Base-by-base conservation (phyloP, 2,888 invertebrate genomes). In the Cyclophora punctaria region DNA sequence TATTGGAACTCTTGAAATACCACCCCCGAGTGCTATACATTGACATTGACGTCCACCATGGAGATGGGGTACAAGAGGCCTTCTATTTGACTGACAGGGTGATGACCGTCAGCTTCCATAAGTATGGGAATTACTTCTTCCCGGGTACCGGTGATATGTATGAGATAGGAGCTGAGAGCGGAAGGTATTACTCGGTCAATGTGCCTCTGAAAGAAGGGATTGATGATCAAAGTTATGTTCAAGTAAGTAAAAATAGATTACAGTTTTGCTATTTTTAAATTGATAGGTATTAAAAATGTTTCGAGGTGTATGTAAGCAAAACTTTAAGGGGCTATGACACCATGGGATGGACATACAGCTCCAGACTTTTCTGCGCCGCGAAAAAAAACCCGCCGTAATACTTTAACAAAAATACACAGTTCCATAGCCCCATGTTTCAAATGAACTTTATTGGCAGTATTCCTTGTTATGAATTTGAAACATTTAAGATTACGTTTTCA, bases 131-230 rank as follows among this genome's bases (percentile, higher is more conserved):
- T 71, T 96, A 95, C 70, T 99, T 98, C 80, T 99, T 99, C 75
- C 99, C 99, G 0, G 98, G 99, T 0, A 99, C 99, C 0, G 99
- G 99, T 0, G 98, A 98, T 78, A 98, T 99, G 98, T 98, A 97
- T 78, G 99, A 99, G 85, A 93, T 98, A 47, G 99, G 99, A 0
- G 95, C 97, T 0, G 98, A 98, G 77, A 95, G 95, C 70, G 99
- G 99, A 0, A 90, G 97, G 48, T 98, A 98, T 76, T 99, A 99
- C 76, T 98, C 98, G 0, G 96, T 99, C 0, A 99, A 99, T 90
- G 98, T 99, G 0, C 99, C 99, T 0, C 79, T 99, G 7, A 96
- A 97, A 69, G 98, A 99, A 80, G 99, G 99, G 0, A 99, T 99
- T 56, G 98, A 98, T 78, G 99, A 99, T 80, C 90, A 92, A 53